Percentiles rank a stretch among this genome's conserved stretches.
These are phyloP conservation scores for Oncorhynchus keta DNA, from an alignment of 2,113 vertebrate species.

Conservation along the genomic window DNA sequence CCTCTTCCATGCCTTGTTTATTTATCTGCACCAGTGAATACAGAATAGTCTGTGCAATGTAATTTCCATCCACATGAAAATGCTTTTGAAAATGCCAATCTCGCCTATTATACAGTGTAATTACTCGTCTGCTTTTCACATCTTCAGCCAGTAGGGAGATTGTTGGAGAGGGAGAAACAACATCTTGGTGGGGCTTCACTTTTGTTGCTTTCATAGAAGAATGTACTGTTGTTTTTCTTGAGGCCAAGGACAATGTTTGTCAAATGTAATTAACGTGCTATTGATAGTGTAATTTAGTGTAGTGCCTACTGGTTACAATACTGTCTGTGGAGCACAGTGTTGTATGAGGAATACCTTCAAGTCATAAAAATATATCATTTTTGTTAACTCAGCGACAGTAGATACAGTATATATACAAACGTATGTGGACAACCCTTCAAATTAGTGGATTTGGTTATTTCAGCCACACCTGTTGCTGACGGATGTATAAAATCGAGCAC, in stretches of 20 bases:
- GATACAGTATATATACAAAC: neutral
- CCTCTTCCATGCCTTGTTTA: slow-evolving; percentile 78
- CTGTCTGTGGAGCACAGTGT: neutral
- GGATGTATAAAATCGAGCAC: too few species aligned
- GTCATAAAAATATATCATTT: neutral
- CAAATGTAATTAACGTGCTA: slow-evolving; percentile 32
- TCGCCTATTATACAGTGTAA: slow-evolving; percentile 79
- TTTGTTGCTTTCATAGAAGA: slow-evolving; percentile 44
- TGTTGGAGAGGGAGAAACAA: slow-evolving; percentile 63
- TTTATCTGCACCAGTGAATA: slow-evolving; percentile 84
- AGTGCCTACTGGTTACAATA: slow-evolving; percentile 12
- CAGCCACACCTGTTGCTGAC: too few species aligned
- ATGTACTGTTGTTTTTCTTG: neutral
- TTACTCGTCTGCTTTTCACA: slow-evolving; percentile 76
- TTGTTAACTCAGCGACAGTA: neutral
- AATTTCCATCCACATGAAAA: slow-evolving; percentile 81
- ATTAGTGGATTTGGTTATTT: too few species aligned
- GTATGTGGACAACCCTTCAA: too few species aligned
- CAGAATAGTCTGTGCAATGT: slow-evolving; percentile 81
- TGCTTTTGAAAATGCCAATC: slow-evolving; percentile 82
- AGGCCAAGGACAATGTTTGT: slow-evolving; percentile 8
- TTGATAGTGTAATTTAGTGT: slow-evolving; percentile 29
- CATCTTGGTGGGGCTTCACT: slow-evolving; percentile 65
- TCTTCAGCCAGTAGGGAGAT: slow-evolving; percentile 72
- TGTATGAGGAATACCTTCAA: neutral